These are phyloP conservation scores for Pan paniscus DNA, from an alignment of 2,113 vertebrate genomes.

Conservation along the genomic window DNA sequence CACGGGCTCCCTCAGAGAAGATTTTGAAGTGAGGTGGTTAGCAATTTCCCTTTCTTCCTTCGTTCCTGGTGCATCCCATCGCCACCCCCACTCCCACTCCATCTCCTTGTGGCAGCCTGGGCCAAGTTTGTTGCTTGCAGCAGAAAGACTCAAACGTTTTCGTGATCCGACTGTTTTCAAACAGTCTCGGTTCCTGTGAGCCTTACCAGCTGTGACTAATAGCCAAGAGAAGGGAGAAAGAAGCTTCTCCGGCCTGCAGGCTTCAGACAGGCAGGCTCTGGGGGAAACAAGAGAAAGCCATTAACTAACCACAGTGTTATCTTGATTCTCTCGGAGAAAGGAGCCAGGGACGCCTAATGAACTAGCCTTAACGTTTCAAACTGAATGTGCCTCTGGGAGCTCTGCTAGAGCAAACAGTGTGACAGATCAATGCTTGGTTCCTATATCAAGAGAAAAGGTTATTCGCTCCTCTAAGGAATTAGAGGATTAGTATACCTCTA, in stretches of 20 bases:
- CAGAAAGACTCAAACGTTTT: conserved; percentile 67
- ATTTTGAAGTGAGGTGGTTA: neutral
- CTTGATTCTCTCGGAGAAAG: conserved; percentile 96
- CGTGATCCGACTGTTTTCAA: conserved; percentile 81
- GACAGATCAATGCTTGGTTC: conserved; percentile 97
- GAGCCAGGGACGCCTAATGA: conserved; percentile 95
- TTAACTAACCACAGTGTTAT: conserved; percentile 99
- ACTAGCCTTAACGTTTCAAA: conserved; percentile 91
- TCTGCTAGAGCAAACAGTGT: conserved; percentile 94
- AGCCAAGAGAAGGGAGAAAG: conserved; percentile 83
- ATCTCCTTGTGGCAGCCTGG: neutral
- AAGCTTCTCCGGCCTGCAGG: conserved; percentile 90
- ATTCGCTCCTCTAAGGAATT: conserved; percentile 93
- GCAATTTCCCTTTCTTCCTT: neutral
- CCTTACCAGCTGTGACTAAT: conserved; percentile 89
- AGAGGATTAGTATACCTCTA: conserved; percentile 84
- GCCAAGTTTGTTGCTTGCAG: conserved; percentile 67
- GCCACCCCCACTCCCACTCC: neutral
- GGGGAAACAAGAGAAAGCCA: conserved; percentile 99
- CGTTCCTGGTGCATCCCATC: neutral
- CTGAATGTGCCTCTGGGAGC: conserved; percentile 92
- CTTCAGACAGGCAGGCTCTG: conserved; percentile 95
- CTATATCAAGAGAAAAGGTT: conserved; percentile 97
- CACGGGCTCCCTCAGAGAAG: neutral
- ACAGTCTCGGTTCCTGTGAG: conserved; percentile 80